Conservation (phyloP, 2,797 vertebrate genomes). For the Lepilemur ruficaudatus region DNA sequence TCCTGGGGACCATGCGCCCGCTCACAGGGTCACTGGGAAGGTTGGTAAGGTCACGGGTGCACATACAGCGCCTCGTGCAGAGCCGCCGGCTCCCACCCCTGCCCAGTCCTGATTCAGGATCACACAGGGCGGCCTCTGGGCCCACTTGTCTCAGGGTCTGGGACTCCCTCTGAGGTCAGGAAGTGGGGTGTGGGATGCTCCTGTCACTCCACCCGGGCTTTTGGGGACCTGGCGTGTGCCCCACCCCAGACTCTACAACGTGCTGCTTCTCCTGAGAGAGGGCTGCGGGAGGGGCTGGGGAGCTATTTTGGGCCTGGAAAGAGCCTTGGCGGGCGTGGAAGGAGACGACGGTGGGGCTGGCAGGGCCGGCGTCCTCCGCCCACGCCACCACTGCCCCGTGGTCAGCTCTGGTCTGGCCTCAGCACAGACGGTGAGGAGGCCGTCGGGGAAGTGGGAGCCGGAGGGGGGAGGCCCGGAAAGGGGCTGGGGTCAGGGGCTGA, state of each 20-base stretch:
- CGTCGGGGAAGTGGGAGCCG: not conserved
- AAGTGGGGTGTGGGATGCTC: not conserved
- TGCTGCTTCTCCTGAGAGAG: not conserved
- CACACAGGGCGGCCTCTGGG: fast-evolving
- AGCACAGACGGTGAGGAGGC: not conserved
- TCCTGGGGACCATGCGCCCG: fast-evolving
- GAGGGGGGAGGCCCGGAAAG: not conserved
- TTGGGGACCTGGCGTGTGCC: not conserved
- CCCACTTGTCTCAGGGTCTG: not conserved
- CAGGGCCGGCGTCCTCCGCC: not conserved
- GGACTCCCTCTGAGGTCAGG: not conserved
- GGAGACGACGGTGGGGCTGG: slow-evolving; percentile 44
- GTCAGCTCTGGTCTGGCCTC: not conserved
- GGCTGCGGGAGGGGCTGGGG: slow-evolving; percentile 17
- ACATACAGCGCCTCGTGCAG: fast-evolving
- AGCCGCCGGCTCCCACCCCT: not conserved
- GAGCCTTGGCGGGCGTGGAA: not conserved
- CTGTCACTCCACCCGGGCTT: not conserved
- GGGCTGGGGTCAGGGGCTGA: not conserved
- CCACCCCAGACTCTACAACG: fast-evolving
- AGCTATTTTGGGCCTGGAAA: slow-evolving; percentile 61
- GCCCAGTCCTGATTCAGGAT: not conserved
- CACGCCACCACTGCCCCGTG: not conserved
- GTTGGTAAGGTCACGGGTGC: fast-evolving
- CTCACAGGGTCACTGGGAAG: not conserved